Conservation (phyloP, 2,888 invertebrate species). For the Gibbula magus region DNA sequence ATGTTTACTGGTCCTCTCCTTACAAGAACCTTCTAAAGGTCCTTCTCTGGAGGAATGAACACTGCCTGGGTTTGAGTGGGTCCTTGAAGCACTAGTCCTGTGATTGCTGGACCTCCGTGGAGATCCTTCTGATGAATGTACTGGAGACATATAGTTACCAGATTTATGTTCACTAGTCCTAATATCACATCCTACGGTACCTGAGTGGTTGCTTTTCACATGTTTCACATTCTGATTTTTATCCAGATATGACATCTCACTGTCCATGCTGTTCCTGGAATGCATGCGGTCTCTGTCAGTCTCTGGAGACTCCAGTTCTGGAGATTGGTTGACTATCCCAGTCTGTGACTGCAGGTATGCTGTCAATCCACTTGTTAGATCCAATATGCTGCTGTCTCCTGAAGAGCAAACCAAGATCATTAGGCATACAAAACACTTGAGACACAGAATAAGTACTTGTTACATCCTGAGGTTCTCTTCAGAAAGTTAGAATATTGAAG, state of each 20-base stretch:
- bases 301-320: conserved; percentile 1
- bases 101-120: no score
- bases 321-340: conserved; percentile 33
- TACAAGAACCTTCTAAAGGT: no score
- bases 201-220: neutral
- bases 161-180: no score
- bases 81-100: no score
- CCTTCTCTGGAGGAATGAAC: no score
- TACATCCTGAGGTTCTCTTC: neutral
- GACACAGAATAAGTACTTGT: neutral
- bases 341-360: conserved; percentile 49
- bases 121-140: no score
- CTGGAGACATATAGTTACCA: no score
- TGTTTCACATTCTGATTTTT: conserved; percentile 15
- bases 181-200: no score
- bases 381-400: conserved; percentile 33
- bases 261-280: neutral
- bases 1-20: no score
- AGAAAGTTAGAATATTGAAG: neutral
- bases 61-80: no score
- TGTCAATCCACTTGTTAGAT: conserved; percentile 47
- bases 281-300: neutral
- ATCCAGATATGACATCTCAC: conserved; percentile 8
- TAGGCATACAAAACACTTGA: neutral
- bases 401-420: neutral